Evolutionary conservation across 2,113 vertebrate species (phyloP), one percentile per base, ranked within the genome.

Genomic region (Orthonyx spaldingii): DNA sequence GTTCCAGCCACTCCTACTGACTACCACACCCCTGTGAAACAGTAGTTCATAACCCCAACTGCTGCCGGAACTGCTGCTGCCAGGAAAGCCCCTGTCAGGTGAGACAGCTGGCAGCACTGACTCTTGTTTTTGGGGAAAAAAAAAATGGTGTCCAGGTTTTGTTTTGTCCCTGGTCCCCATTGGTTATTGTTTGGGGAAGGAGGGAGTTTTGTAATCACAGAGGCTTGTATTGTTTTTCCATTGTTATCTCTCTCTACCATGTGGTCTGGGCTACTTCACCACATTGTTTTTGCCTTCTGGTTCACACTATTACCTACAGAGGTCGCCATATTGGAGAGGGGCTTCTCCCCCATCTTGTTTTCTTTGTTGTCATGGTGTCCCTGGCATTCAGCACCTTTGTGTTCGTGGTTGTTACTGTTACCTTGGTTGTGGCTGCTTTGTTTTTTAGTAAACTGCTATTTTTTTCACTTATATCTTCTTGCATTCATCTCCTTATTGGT

Each of bases 161-260:
- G 24, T 24, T 50, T 66, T 30, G 5, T 30, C 11, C 20, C 16
- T 49, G 16, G 8, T 30, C 21, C 23, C 7, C 42, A n/a, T 42
- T 66, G 71, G 4, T 14, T 56, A n/a, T n/a, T 49, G 7, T 32
- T 33, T 42, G 42, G 13, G 42, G 35, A 65, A 32, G 35, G 30
- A 32, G 7, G 10, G 16, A 66, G 10, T 57, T 66, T 42, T 35
- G 13, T 22, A 66, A 50, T 32, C 0, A 0, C 1, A 0, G 16
- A 50, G 16, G 13, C 11, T 66, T 57, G 16, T 57, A 20, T 7
- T 57, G 35, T 17, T 49, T 76, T 22, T 18, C 26, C 32, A 42
- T 76, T 27, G 4, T 32, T 50, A 9, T 26, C 9, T 50, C 35
- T 50, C 37, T 32, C 26, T 17, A 44, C 26, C 21, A 11, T 4